These are phyloP conservation scores for Andrena camellia DNA, from an alignment of 2,888 invertebrate species.

Conservation along the genomic window DNA sequence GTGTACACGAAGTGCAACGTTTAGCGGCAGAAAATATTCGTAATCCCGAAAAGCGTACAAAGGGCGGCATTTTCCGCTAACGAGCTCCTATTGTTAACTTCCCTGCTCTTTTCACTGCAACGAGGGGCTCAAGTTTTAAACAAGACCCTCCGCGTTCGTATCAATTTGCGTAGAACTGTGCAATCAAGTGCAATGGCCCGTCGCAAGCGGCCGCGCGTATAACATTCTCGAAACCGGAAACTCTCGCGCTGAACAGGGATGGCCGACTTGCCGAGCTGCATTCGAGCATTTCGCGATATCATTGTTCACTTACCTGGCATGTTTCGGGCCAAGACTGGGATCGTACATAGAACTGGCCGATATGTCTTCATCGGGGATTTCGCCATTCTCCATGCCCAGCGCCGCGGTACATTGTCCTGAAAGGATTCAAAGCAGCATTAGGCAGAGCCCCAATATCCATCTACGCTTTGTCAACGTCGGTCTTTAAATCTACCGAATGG, in stretches of 20 bases:
- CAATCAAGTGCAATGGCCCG: conserved; percentile 10
- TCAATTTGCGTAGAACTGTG: conserved; percentile 1
- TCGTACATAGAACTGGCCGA: conserved; percentile 84
- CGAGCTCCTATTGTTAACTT: background rate
- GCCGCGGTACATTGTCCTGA: conserved; percentile 82
- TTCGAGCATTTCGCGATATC: conserved; percentile 65
- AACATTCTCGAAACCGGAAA: conserved; percentile 29
- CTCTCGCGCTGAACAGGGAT: conserved; percentile 50
- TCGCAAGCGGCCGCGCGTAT: background rate
- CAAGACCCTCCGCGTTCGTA: conserved; percentile 5
- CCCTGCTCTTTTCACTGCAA: background rate
- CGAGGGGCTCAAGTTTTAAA: conserved; percentile 3
- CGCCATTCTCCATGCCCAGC: conserved; percentile 83
- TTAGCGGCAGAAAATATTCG: background rate
- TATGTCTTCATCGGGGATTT: conserved; percentile 84
- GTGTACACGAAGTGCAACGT: too few relatives aligned
- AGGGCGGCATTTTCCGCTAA: conserved; percentile 4
- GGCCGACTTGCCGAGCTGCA: conserved; percentile 42
- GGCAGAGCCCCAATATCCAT: conserved; percentile 62
- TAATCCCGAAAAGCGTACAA: background rate
- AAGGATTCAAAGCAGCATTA: conserved; percentile 74
- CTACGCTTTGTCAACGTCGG: conserved; percentile 44
- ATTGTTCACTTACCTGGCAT: conserved; percentile 82
- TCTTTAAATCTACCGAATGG: conserved; percentile 12
- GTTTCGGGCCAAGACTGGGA: conserved; percentile 83